Evolutionary conservation across 2,888 invertebrate species (phyloP).

Genomic region (Glyphotaelius pellucidus): DNA sequence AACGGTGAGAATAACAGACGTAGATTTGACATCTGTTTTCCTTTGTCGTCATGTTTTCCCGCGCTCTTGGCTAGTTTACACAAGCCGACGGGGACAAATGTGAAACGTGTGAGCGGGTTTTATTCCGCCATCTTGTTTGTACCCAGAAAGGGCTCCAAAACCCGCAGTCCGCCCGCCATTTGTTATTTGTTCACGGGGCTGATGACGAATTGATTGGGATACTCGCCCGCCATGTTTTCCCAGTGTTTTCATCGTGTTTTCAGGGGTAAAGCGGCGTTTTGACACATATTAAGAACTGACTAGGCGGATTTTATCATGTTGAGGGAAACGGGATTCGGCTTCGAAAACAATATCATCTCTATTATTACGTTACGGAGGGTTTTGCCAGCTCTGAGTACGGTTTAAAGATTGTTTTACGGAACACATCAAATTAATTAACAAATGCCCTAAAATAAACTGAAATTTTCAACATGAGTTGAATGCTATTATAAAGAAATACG

Average conservation of each 20-base stretch:
- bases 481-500: neutral
- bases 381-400: neutral
- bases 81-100: constrained; percentile 44
- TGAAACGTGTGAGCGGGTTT: constrained; percentile 30
- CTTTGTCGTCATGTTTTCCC: constrained; percentile 47
- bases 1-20: constrained; percentile 47
- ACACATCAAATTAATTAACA: neutral
- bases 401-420: neutral
- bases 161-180: neutral
- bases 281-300: neutral
- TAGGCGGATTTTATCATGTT: neutral
- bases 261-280: neutral
- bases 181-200: neutral
- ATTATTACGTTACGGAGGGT: neutral
- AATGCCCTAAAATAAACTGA: neutral
- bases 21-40: constrained; percentile 51
- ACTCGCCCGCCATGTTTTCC: neutral
- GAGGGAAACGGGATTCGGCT: neutral
- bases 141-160: constrained; percentile 31
- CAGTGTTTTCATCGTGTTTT: neutral
- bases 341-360: neutral
- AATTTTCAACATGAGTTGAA: neutral
- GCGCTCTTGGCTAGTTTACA: constrained; percentile 29
- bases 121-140: constrained; percentile 40
- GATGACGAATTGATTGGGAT: constrained; percentile 31